A percentile compares a stretch with the other conserved stretches of the same genome.
Evolutionary conservation across 2,797 vertebrate species (phyloP).

Genomic region (Megalops cyprinoides): DNA sequence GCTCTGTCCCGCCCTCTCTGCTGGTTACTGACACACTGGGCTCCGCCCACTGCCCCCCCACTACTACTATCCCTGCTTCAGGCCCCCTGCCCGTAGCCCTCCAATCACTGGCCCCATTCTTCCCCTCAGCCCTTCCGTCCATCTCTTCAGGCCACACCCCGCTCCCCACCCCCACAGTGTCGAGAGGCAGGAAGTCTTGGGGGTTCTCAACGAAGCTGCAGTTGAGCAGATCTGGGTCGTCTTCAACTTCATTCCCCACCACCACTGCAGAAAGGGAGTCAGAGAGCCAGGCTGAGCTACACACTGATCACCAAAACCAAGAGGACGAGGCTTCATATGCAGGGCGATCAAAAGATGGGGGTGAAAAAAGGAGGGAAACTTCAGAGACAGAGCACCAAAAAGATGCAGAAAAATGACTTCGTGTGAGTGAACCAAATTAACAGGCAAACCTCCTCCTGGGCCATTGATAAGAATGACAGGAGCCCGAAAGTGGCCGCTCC

Average conservation of each 20-base stretch:
- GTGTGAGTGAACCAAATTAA: neutral
- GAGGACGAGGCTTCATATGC: too few relatives aligned
- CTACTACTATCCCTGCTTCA: neutral
- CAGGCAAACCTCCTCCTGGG: conserved; percentile 47
- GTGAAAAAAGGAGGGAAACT: too few relatives aligned
- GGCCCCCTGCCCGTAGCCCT: neutral
- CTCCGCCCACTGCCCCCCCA: neutral
- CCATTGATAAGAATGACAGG: conserved; percentile 52
- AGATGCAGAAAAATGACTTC: too few relatives aligned
- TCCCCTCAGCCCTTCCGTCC: neutral
- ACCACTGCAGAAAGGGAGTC: conserved; percentile 39
- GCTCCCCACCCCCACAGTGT: neutral
- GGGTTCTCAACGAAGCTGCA: conserved; percentile 50
- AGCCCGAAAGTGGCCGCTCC: conserved; percentile 18
- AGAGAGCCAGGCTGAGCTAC: neutral
- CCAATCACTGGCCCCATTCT: neutral
- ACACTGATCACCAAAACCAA: neutral
- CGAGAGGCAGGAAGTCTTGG: neutral
- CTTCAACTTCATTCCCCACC: conserved; percentile 49
- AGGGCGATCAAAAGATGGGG: too few relatives aligned
- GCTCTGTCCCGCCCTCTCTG: neutral
- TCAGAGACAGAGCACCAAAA: too few relatives aligned
- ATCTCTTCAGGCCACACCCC: neutral
- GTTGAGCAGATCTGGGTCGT: conserved; percentile 53
- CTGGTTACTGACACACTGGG: neutral